These are phyloP conservation scores for Phyllostomus hastatus DNA, from an alignment of 2,113 vertebrate species.

Conservation along the genomic window DNA sequence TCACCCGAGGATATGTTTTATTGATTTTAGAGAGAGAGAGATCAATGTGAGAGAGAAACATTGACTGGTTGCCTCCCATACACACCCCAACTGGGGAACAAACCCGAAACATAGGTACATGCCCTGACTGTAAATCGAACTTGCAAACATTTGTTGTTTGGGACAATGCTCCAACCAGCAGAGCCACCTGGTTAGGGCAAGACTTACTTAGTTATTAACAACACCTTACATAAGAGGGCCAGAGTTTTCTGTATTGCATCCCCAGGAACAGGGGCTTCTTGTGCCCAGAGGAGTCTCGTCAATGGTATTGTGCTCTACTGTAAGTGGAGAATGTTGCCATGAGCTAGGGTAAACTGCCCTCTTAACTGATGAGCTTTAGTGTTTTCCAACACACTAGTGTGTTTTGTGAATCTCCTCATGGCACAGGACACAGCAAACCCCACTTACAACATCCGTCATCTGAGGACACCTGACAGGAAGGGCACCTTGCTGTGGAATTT, in stretches of 20 bases:
- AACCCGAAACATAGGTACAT: too few species aligned
- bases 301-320: fast-evolving
- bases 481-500: fast-evolving
- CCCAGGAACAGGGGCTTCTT: background rate
- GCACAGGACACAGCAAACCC: background rate
- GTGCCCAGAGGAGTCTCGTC: background rate
- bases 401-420: too few species aligned
- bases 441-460: too few species aligned
- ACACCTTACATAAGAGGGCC: background rate
- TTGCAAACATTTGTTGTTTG: too few species aligned
- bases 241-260: fast-evolving
- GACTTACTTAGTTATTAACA: background rate
- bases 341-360: background rate
- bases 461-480: fast-evolving
- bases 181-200: too few species aligned
- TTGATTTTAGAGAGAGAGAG: too few species aligned
- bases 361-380: background rate
- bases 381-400: background rate
- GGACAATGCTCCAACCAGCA: too few species aligned
- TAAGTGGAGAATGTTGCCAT: fast-evolving
- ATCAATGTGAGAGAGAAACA: too few species aligned
- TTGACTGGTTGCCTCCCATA: too few species aligned
- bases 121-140: too few species aligned
- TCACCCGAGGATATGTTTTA: too few species aligned
- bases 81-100: too few species aligned